Conservation (phyloP, 2,113 vertebrate genomes). For the Eira barbara region DNA sequence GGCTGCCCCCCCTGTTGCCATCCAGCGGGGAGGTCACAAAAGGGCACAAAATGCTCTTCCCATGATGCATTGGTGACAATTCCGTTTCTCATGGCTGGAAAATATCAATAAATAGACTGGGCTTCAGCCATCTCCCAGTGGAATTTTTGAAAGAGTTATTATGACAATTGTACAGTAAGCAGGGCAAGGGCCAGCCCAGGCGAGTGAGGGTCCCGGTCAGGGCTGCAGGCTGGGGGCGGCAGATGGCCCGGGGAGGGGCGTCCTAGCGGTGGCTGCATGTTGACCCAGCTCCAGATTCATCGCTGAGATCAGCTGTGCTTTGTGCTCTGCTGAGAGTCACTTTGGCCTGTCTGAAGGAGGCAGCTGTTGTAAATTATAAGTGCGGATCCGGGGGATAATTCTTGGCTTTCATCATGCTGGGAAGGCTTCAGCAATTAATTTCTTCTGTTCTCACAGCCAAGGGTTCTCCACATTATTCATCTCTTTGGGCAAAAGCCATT, state of each 20-base stretch:
- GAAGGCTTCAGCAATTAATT: slow-evolving; percentile 70
- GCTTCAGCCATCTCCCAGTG: not conserved
- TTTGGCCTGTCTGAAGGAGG: slow-evolving; percentile 59
- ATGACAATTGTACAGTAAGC: not conserved
- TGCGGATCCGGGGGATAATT: slow-evolving; percentile 65
- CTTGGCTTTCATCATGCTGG: slow-evolving; percentile 65
- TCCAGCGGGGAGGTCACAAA: not conserved
- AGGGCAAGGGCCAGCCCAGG: not conserved
- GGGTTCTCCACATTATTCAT: slow-evolving; percentile 68
- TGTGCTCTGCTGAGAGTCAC: slow-evolving; percentile 43
- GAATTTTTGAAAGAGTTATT: slow-evolving; percentile 4
- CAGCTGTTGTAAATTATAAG: slow-evolving; percentile 67
- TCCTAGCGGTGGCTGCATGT: not conserved
- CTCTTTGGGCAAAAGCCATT: slow-evolving; percentile 59
- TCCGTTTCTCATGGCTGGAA: not conserved
- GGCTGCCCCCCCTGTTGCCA: not conserved
- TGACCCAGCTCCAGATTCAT: slow-evolving; percentile 49
- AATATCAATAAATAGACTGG: not conserved
- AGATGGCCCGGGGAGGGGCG: not conserved
- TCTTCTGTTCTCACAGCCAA: slow-evolving; percentile 58
- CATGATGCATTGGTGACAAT: not conserved
- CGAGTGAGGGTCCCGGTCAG: not conserved
- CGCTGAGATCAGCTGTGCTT: slow-evolving; percentile 41
- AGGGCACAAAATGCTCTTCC: not conserved
- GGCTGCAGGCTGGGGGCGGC: not conserved